Conservation (phyloP, 2,888 invertebrate species). For the Cheilosia urbana region DNA sequence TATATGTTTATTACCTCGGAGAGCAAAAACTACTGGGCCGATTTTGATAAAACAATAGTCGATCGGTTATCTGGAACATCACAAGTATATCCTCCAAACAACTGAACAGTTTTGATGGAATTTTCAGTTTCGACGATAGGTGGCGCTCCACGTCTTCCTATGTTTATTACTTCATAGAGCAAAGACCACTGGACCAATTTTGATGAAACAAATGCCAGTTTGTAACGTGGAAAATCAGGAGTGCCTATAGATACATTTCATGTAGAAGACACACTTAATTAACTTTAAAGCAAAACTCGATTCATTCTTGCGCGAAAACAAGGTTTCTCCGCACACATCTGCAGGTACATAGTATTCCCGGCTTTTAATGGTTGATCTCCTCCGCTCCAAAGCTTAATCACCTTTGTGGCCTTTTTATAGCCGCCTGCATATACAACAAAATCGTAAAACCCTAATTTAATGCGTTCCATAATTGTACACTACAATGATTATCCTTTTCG, state of each 20-base stretch:
- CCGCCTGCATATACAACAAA: not conserved
- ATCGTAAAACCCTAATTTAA: conserved; percentile 6
- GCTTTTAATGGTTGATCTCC: not conserved
- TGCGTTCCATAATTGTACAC: not conserved
- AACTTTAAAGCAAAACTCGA: too few relatives aligned
- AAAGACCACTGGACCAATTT: not conserved
- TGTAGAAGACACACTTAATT: too few relatives aligned
- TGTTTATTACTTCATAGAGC: not conserved
- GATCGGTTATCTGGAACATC: too few relatives aligned
- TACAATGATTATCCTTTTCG: conserved; percentile 41
- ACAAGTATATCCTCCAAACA: not conserved
- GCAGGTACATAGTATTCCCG: not conserved
- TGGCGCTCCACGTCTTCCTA: not conserved
- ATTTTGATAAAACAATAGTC: too few relatives aligned
- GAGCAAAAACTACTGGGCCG: too few relatives aligned
- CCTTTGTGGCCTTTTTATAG: not conserved
- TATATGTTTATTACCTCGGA: too few relatives aligned
- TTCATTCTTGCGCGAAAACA: too few relatives aligned
- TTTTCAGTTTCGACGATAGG: not conserved
- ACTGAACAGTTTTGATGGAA: not conserved
- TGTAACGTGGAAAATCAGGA: not conserved
- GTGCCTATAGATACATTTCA: not conserved
- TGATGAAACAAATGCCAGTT: not conserved
- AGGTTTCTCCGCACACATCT: too few relatives aligned
- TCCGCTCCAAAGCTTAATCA: not conserved